A percentile compares a stretch with the other conserved stretches of the same genome.
Evolutionary conservation across 1,140 invertebrate species (phyloP).

Genomic region (Pararge aegeria): DNA sequence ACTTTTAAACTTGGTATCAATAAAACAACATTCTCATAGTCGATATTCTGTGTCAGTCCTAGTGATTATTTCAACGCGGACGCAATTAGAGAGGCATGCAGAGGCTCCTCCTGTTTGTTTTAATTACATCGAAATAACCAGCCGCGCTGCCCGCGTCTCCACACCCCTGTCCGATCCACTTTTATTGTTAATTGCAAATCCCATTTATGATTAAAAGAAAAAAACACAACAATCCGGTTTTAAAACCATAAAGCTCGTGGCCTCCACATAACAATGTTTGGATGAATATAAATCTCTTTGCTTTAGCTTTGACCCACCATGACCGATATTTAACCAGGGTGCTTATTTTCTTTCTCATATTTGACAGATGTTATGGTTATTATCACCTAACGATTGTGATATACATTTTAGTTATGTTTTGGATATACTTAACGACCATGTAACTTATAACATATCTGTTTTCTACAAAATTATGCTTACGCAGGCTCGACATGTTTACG

Average conservation of each 20-base stretch:
- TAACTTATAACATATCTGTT: too few species aligned
- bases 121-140: conserved; percentile 75
- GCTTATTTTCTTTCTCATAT: too few species aligned
- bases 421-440: too few species aligned
- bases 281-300: background rate
- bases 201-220: conserved; percentile 63
- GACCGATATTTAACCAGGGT: background rate
- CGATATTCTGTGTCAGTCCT: conserved; percentile 54
- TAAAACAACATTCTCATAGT: conserved; percentile 25
- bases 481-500: too few species aligned
- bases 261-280: background rate
- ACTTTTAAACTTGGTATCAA: too few species aligned
- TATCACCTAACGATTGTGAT: too few species aligned
- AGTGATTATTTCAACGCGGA: conserved; percentile 75
- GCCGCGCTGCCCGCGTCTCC: conserved; percentile 44
- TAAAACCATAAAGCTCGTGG: background rate
- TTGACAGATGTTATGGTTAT: too few species aligned
- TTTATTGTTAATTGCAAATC: conserved; percentile 73
- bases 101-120: conserved; percentile 74
- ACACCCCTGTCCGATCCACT: conserved; percentile 45
- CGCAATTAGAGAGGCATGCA: conserved; percentile 75
- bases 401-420: too few species aligned
- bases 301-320: background rate
- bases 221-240: conserved; percentile 44
- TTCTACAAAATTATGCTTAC: too few species aligned